A percentile compares a stretch with the other conserved stretches of the same genome.
phyloP scores from a whole-genome alignment of 2,113 vertebrate species.

The Eublepharis macularius region DNA sequence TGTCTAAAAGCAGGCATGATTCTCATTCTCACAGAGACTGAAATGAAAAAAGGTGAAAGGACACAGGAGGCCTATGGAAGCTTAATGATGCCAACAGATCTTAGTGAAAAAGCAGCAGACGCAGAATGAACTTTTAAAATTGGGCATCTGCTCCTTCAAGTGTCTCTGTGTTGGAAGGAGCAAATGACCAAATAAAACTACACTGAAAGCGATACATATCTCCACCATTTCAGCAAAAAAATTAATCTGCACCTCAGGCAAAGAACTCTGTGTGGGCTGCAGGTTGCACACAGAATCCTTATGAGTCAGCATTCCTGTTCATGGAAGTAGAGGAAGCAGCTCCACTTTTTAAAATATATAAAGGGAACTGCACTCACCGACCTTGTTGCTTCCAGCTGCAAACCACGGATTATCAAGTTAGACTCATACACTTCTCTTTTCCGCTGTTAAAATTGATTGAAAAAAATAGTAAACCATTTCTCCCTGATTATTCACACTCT shows the following conservation, averaged over 20 bases:
- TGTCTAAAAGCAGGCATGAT: background rate
- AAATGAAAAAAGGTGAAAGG: background rate
- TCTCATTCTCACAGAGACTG: background rate
- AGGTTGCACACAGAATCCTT: background rate
- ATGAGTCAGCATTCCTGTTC: background rate
- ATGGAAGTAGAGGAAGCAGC: no score
- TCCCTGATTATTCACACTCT: background rate
- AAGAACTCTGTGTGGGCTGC: background rate
- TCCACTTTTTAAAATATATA: background rate
- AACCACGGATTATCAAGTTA: slow-evolving; percentile 85
- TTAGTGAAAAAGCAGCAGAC: background rate
- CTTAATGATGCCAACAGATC: background rate
- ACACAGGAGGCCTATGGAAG: background rate
- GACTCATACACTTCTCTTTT: slow-evolving; percentile 87
- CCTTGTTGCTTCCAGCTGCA: slow-evolving; percentile 85
- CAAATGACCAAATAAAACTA: background rate
- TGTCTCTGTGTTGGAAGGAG: background rate
- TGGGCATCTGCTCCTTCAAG: background rate
- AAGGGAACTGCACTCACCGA: slow-evolving; percentile 79
- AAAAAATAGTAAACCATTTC: slow-evolving; percentile 40
- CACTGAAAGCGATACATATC: background rate
- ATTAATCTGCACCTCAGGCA: background rate
- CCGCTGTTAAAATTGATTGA: slow-evolving; percentile 72
- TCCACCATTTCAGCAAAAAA: background rate
- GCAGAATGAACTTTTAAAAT: background rate